Conservation (phyloP, 2,113 vertebrate species). For the Taurulus bubalis region DNA sequence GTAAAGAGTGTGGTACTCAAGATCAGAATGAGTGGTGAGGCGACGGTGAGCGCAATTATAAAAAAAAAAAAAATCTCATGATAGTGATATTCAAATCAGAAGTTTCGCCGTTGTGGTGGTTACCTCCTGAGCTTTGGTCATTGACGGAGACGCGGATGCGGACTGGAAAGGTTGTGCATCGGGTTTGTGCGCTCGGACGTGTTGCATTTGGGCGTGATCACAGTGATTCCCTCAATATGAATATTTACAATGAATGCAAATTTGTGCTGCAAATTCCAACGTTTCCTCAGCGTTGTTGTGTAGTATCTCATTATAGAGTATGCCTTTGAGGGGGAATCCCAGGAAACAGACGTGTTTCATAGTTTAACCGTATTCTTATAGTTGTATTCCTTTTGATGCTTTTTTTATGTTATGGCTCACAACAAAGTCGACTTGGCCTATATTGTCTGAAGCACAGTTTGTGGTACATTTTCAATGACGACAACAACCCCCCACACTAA, state of each 20-base stretch:
- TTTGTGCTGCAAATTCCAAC: constrained; percentile 44
- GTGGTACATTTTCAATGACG: constrained; percentile 18
- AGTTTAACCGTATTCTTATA: constrained; percentile 49
- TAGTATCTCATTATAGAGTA: constrained; percentile 37
- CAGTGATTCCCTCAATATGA: constrained; percentile 63
- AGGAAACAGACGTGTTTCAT: constrained; percentile 48
- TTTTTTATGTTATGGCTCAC: constrained; percentile 26
- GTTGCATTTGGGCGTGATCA: constrained; percentile 37
- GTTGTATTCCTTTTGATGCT: constrained; percentile 61
- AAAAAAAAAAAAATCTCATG: constrained; percentile 60
- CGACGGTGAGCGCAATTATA: constrained; percentile 62
- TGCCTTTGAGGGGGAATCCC: constrained; percentile 69
- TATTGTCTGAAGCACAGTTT: constrained; percentile 38
- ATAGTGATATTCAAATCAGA: constrained; percentile 59
- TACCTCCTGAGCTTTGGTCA: constrained; percentile 34
- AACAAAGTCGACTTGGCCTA: constrained; percentile 15
- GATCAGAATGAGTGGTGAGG: constrained; percentile 71
- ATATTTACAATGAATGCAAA: constrained; percentile 75
- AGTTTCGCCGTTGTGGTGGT: constrained; percentile 32
- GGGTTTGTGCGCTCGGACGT: constrained; percentile 3
- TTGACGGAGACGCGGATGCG: constrained; percentile 39
- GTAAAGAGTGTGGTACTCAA: constrained; percentile 27
- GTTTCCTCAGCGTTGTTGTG: constrained; percentile 49
- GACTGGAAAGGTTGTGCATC: constrained; percentile 26
- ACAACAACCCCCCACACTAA: not conserved